These are phyloP conservation scores for Cairina moschata DNA, from an alignment of 2,113 vertebrate species.

Conservation along the genomic window DNA sequence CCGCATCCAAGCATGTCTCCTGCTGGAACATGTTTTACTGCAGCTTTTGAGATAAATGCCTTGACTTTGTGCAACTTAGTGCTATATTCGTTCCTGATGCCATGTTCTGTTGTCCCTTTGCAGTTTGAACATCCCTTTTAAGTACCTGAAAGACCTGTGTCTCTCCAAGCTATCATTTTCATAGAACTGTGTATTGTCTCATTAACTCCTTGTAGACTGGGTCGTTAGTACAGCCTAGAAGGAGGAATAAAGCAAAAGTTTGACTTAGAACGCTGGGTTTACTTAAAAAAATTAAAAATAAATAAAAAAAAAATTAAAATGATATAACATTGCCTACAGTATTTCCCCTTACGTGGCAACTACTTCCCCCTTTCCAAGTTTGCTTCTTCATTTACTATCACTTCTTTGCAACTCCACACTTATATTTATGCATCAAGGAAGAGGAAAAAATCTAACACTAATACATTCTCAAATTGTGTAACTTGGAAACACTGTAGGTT, in stretches of 20 bases:
- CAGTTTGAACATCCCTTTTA: neutral
- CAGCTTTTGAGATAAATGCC: neutral
- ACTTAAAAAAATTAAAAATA: no score
- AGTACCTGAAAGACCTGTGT: neutral
- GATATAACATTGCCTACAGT: neutral
- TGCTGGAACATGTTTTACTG: neutral
- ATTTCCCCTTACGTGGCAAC: neutral
- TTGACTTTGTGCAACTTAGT: neutral
- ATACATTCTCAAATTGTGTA: neutral
- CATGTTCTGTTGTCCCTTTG: neutral
- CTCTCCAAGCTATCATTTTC: neutral
- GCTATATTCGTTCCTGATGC: neutral
- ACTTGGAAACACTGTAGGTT: neutral
- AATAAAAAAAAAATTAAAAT: neutral
- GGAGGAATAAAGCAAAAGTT: neutral
- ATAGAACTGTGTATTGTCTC: neutral
- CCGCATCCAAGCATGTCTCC: accelerated
- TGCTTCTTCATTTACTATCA: neutral
- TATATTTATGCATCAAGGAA: neutral
- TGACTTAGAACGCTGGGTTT: neutral
- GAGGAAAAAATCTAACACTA: neutral
- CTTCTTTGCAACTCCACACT: neutral
- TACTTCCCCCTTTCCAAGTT: conserved; percentile 13
- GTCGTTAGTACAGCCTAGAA: neutral
- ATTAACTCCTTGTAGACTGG: neutral